Conservation (phyloP, 2,797 vertebrate species). For the Cichlasoma orientale region DNA sequence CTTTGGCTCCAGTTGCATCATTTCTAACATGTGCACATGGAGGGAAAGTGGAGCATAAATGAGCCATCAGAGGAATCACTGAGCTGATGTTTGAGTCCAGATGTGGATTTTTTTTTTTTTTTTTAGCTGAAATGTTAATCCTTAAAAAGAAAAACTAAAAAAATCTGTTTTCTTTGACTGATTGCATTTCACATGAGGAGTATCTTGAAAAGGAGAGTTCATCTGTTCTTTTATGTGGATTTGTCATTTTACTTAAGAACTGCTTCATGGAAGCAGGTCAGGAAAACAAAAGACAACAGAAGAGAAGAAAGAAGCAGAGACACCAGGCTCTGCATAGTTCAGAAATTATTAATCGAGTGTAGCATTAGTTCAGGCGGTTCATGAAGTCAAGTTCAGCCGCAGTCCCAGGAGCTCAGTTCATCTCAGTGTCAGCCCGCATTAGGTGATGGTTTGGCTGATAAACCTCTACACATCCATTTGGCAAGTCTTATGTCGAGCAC, state of each 20-base stretch:
- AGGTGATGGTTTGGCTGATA: neutral
- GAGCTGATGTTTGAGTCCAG: slow-evolving; percentile 5
- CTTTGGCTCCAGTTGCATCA: slow-evolving; percentile 13
- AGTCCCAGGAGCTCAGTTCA: neutral
- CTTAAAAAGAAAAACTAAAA: neutral
- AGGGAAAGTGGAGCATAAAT: slow-evolving; percentile 19
- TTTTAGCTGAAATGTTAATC: neutral
- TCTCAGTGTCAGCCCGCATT: neutral
- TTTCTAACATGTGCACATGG: slow-evolving; percentile 1
- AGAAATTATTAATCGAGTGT: neutral
- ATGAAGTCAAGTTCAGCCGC: neutral
- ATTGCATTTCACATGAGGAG: neutral
- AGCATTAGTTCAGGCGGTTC: neutral
- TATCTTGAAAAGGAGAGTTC: neutral
- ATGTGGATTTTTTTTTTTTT: too few relatives aligned
- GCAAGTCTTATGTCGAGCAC: neutral
- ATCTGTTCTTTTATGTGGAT: neutral
- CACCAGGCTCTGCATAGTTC: neutral
- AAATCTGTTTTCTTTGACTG: neutral
- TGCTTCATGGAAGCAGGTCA: neutral
- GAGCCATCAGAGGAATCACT: slow-evolving; percentile 21
- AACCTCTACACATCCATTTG: neutral
- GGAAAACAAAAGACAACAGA: slow-evolving; percentile 5
- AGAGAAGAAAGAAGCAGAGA: neutral
- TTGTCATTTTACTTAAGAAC: neutral